phyloP scores from a whole-genome alignment of 2,888 invertebrate genomes.

The Eustalomyia histrio region DNA sequence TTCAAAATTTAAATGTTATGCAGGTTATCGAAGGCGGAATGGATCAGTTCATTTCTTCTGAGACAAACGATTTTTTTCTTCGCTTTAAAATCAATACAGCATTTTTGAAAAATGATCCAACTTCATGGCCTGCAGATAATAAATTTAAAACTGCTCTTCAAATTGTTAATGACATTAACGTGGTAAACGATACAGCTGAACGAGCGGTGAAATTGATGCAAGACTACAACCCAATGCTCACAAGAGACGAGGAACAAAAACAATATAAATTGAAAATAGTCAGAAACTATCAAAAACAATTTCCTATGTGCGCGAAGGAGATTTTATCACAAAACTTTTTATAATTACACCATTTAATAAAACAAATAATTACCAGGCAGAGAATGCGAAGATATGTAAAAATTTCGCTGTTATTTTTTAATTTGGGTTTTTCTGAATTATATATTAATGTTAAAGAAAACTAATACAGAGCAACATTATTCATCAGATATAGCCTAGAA shows the following conservation, averaged over 20 bases:
- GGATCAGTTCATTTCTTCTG: conserved; percentile 34
- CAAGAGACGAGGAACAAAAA: conserved; percentile 20
- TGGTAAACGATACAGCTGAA: conserved; percentile 31
- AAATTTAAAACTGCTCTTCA: conserved; percentile 35
- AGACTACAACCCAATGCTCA: conserved; percentile 5
- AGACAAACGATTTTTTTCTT: conserved; percentile 24
- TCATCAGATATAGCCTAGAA: too few relatives aligned
- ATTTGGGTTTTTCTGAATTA: too few relatives aligned
- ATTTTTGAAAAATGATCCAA: conserved; percentile 37
- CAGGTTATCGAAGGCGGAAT: conserved; percentile 41
- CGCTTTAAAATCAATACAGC: conserved; percentile 27
- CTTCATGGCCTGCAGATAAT: conserved; percentile 23
- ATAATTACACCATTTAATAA: conserved; percentile 11
- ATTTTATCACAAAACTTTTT: conserved; percentile 10
- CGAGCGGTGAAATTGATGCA: conserved; percentile 19
- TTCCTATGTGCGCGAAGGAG: conserved; percentile 7
- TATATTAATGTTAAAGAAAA: too few relatives aligned
- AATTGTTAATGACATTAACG: conserved; percentile 30
- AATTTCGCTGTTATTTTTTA: too few relatives aligned
- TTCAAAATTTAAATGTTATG: conserved; percentile 45
- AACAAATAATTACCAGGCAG: not conserved
- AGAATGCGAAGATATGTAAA: too few relatives aligned
- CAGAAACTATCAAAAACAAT: not conserved
- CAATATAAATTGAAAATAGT: too few relatives aligned
- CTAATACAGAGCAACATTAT: too few relatives aligned